Conservation (phyloP, 1,140 invertebrate species). For the Cecropterus lyciades region DNA sequence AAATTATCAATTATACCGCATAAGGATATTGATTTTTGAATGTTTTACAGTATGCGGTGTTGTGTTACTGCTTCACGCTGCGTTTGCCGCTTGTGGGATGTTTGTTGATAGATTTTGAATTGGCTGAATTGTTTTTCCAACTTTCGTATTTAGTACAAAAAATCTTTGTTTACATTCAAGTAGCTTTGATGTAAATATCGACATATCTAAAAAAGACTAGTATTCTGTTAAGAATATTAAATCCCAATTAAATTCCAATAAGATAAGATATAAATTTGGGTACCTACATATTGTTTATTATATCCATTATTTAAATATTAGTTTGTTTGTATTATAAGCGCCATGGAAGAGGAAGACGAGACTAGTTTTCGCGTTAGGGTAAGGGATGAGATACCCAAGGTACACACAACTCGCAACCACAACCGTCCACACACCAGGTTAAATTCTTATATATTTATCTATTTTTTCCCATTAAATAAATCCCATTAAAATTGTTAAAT, state of each 20-base stretch:
- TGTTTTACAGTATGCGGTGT: constrained; percentile 61
- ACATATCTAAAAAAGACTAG: background rate
- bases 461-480: constrained; percentile 23
- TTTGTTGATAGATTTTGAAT: constrained; percentile 28
- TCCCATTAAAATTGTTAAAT: background rate
- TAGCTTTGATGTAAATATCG: background rate
- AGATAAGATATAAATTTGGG: constrained; percentile 3
- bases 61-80: constrained; percentile 49
- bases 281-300: background rate
- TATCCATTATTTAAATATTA: constrained; percentile 15
- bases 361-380: constrained; percentile 54
- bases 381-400: constrained; percentile 71
- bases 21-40: constrained; percentile 73
- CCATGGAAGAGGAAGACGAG: constrained; percentile 69
- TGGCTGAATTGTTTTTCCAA: constrained; percentile 10
- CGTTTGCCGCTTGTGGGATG: constrained; percentile 45
- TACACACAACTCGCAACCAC: constrained; percentile 75
- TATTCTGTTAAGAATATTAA: background rate
- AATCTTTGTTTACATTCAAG: constrained; percentile 15
- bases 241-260: constrained; percentile 1
- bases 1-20: constrained; percentile 66
- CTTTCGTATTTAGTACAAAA: constrained; percentile 16
- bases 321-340: constrained; percentile 48
- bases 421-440: constrained; percentile 80
- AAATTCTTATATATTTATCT: constrained; percentile 42